phyloP scores from a whole-genome alignment of 2,113 vertebrate genomes.

The Rostratula benghalensis region DNA sequence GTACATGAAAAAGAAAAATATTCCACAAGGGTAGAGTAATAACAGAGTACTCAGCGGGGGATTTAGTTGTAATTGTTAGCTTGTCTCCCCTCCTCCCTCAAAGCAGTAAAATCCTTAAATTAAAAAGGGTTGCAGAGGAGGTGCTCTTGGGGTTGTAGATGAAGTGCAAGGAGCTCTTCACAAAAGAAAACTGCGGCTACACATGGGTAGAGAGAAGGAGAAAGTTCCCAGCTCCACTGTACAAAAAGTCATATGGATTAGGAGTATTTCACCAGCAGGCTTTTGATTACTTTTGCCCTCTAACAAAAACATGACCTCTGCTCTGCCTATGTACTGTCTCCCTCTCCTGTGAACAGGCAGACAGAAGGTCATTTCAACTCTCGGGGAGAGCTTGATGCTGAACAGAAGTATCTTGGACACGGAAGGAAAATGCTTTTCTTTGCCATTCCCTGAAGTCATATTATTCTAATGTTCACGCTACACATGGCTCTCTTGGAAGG shows the following conservation, averaged over 20 bases:
- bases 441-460: conserved; percentile 29
- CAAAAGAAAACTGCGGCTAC: not conserved
- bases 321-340: not conserved
- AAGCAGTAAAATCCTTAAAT: not conserved
- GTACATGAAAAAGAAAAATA: not conserved
- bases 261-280: not conserved
- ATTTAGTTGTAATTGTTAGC: not conserved
- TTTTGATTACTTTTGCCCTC: not conserved
- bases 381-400: not conserved
- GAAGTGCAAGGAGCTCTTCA: not conserved
- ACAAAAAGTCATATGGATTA: not conserved
- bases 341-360: not conserved
- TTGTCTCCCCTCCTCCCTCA: not conserved
- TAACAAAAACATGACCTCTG: not conserved
- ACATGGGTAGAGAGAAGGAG: not conserved
- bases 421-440: not conserved
- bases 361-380: conserved; percentile 20
- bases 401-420: not conserved
- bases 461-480: not conserved
- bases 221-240: not conserved
- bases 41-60: not conserved
- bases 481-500: not conserved
- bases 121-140: not conserved
- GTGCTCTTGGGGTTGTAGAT: not conserved
- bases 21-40: not conserved